Evolutionary conservation across 1,140 invertebrate species (phyloP), one percentile per base, ranked within the genome.

Genomic region (Lordiphosa collinella): DNA sequence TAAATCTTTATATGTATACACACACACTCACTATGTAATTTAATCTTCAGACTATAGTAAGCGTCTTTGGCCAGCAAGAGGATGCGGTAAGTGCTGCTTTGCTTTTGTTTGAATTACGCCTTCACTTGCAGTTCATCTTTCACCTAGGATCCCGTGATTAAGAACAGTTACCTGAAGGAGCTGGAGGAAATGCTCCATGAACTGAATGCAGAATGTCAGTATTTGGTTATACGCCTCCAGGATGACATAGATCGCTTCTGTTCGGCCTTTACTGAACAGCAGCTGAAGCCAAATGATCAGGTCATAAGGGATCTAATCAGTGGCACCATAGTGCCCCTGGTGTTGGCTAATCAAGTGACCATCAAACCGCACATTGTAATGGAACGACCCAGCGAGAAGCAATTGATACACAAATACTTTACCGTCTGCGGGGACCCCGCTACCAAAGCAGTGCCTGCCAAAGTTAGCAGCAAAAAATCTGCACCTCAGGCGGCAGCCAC

Each of bases 171-270:
- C 18, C 50, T 89, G 1, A 35, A 56, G 10, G 87, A 88, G 13
- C 46, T 89, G 13, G 75, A 88, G 37, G 63, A 65, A 1, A 57
- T 69, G 6, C 50, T 89, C 13, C 53, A 76, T 35, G 63, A 87
- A 31, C 56, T 89, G 4, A 88, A 87, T 66, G 73, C 71, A 2
- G 87, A 89, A 41, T 73, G 86, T 16, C 57, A 87, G 37, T 85
- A 69, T 16, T 43, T 88, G 36, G 44, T 76, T 2, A 4, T 87
- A 4, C 63, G 67, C 5, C 46, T 89, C 0, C 66, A 80, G 16
- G 67, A 86, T 6, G 60, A 80, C 46, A 70, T 89, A 3, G 72
- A 82, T 32, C 60, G 60, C 14, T 88, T 88, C 31, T 78, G 60
- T 13, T 62, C 67, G 41, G 67, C 70, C 10, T 67, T 89, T 1